These are phyloP conservation scores for Psittacus erithacus DNA, from an alignment of 2,113 vertebrate genomes.

Conservation along the genomic window DNA sequence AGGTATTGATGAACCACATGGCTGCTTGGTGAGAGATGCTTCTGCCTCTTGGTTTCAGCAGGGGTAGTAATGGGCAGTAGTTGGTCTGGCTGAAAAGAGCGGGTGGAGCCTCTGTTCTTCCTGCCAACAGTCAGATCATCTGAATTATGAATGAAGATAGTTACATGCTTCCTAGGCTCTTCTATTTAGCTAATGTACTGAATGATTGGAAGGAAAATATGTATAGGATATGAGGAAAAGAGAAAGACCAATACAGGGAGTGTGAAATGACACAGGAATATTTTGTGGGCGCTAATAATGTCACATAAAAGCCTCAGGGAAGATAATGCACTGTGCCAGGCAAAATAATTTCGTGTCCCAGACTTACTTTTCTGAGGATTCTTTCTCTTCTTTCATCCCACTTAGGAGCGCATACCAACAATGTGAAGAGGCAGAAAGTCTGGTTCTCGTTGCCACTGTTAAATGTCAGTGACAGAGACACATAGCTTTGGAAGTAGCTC, in stretches of 20 bases:
- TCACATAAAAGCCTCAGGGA: background rate
- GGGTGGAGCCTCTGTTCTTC: background rate
- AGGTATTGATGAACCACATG: rapidly evolving
- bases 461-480: background rate
- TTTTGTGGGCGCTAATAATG: background rate
- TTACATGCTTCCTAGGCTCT: background rate
- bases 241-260: background rate
- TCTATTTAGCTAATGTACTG: background rate
- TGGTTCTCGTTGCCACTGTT: background rate
- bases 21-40: background rate
- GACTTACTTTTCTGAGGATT: background rate
- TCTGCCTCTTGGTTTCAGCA: rapidly evolving
- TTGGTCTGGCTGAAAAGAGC: rapidly evolving
- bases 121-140: background rate
- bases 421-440: background rate
- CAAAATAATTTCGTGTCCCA: background rate
- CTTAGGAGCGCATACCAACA: rapidly evolving
- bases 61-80: rapidly evolving
- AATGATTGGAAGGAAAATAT: background rate
- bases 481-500: background rate
- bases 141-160: background rate
- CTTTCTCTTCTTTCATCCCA: background rate
- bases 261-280: background rate
- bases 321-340: too few species aligned
- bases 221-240: background rate